Evolutionary conservation across 2,888 invertebrate genomes (phyloP), one percentile per base, ranked within the genome.

Genomic region (Ferdinandea cuprea): DNA sequence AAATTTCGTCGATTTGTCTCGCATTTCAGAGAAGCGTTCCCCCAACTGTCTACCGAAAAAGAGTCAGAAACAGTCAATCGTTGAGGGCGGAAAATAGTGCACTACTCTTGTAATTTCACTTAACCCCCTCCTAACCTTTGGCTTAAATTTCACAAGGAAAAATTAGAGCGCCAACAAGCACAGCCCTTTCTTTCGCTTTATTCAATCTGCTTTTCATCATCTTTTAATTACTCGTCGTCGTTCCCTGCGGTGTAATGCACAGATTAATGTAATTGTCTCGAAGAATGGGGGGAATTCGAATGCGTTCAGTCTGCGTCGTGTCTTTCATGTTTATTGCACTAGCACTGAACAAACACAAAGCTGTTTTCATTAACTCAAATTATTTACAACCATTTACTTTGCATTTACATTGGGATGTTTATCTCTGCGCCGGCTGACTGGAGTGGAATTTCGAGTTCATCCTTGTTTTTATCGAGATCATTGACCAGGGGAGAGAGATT

Each of bases 191-290:
- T 17, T 40, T 17, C 17, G 52, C 30, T 21, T 30, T n/a, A 56
- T 58, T 42, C 65, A 71, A 76, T 81, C 76, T 81, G 80, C 7
- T 40, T 71, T 71, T 65, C 76, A 81, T 74, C 80, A 81, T 81
- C 76, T 52, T 76, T 65, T 76, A 80, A 80, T 76, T 71, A 80
- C 48, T 44, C 44, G 9, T 35, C 30, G 35, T 46, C 1, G n/a
- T 13, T 46, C 46, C 19, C 19, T 2, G 44, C 44, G 19, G 8
- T 9, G 15, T 21, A 63, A 69, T 61, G 37, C 54, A 44, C 17
- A 68, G 68, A 76, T 78, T 46, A 71, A 59, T 74, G 54, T 68
- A 54, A 68, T 72, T 61, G 44, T 56, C 72, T 46, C 15, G 42
- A 17, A 8, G 40, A 17, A 19, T 8, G 50, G 1, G 15, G 17